These are phyloP conservation scores for Scomberomorus guttatus DNA, from an alignment of 2,797 vertebrate genomes.

Conservation along the genomic window DNA sequence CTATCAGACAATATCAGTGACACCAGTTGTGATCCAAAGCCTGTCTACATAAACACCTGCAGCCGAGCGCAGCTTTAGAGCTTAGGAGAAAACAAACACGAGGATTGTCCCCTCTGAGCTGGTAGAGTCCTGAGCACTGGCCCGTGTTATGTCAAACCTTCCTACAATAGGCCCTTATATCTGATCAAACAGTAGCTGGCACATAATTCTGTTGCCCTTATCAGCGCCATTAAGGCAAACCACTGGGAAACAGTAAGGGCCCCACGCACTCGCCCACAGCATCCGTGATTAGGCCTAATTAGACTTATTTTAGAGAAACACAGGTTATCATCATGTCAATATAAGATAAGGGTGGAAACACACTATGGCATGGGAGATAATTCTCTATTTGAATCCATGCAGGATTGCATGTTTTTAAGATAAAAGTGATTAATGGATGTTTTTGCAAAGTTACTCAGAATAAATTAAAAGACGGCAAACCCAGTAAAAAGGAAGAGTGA, in stretches of 20 bases:
- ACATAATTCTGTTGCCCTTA: constrained; percentile 6
- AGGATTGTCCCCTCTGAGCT: constrained; percentile 48
- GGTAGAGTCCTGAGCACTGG: constrained; percentile 27
- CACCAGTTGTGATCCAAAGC: constrained; percentile 22
- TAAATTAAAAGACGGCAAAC: background rate
- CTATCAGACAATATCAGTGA: constrained; percentile 39
- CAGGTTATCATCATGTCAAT: constrained; percentile 37
- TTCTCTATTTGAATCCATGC: background rate
- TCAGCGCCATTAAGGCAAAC: background rate
- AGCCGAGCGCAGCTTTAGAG: constrained; percentile 60
- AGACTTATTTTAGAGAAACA: constrained; percentile 18
- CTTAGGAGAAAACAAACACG: constrained; percentile 66
- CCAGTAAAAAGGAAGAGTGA: background rate
- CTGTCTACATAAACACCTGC: constrained; percentile 48
- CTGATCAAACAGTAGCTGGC: constrained; percentile 25
- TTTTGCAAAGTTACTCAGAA: background rate
- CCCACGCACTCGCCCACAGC: background rate
- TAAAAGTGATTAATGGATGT: background rate
- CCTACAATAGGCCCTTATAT: constrained; percentile 16
- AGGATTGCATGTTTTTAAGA: background rate
- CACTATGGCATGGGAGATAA: background rate
- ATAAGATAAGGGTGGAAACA: constrained; percentile 40
- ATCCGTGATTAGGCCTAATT: constrained; percentile 18
- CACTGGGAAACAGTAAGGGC: background rate
- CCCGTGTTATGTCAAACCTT: constrained; percentile 23